Evolutionary conservation across 2,113 vertebrate species (phyloP), one percentile per base, ranked within the genome.

Genomic region (Pelecanus crispus): DNA sequence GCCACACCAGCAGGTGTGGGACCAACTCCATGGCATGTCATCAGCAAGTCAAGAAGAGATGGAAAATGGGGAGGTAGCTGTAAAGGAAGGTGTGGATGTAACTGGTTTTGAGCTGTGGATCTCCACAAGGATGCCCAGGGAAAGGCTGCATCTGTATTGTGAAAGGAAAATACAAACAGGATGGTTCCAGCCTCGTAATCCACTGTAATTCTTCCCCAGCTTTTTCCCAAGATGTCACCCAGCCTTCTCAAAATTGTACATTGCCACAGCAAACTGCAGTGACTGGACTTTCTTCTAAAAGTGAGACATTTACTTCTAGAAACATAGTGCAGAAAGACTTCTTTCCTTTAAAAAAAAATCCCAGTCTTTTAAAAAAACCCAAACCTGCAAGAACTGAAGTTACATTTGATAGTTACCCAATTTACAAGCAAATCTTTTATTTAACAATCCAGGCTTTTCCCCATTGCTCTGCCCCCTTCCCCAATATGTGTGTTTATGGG

Each of bases 1-100:
- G 38, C 45, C 10, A 26, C 32, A 28, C 1, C 2, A 1, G 38
- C 10, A 22, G 9, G 21, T 11, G 47, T 15, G n/a, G 62, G 55
- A 49, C 19, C 45, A 53, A 7, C 52, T 80, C 19, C 61, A 36
- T 1, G 2, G 8, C 1, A 7, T 13, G 10, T 34, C 32, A 29
- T 10, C 58, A 68, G 17, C 9, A 19, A 11, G 22, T 1, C 34
- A 6, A 26, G 70, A 71, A 66, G 59, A 38, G 34, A 25, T 17
- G 24, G 32, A 34, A 44, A 65, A n/a, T 1, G 0, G 16, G 16
- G 9, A 1, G 0, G 26, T 17, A 70, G 2, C 4, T 13, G 68
- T 53, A 55, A 36, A 52, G 25, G 32, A 45, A 34, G 19, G 13
- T 11, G 19, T 58, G 32, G 47, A n/a, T 40, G 5, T 24, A 18